phyloP scores from a whole-genome alignment of 2,888 invertebrate species.

The Pherbina coryleti region DNA sequence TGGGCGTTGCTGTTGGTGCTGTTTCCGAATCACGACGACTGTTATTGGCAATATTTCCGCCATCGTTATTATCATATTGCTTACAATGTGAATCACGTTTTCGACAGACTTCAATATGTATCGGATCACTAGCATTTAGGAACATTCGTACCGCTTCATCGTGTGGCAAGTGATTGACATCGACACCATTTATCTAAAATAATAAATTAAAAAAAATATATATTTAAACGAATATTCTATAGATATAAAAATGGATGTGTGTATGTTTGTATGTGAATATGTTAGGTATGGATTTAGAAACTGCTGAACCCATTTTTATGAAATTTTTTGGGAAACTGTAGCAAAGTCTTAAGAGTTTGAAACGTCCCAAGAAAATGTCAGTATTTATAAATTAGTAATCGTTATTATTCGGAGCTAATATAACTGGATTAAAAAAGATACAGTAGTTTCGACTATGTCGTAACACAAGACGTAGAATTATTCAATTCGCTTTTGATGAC shows the following conservation, averaged over 20 bases:
- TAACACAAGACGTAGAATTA: no score
- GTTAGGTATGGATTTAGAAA: no score
- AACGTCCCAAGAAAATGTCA: no score
- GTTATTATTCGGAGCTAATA: no score
- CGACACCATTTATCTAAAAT: slow-evolving; percentile 74
- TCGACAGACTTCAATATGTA: slow-evolving; percentile 74
- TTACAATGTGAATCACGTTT: slow-evolving; percentile 44
- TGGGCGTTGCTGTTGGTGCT: not conserved
- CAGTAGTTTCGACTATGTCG: no score
- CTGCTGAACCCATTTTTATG: no score
- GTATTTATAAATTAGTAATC: no score
- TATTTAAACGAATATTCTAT: not conserved
- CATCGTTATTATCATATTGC: slow-evolving; percentile 29
- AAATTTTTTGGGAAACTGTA: no score
- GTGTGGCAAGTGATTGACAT: slow-evolving; percentile 74
- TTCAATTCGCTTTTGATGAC: no score
- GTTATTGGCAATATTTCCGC: not conserved
- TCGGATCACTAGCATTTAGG: slow-evolving; percentile 74
- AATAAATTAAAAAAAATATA: slow-evolving; percentile 36
- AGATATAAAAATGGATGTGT: not conserved
- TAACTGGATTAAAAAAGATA: no score
- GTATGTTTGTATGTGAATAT: no score
- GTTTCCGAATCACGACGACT: not conserved
- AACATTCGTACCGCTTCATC: slow-evolving; percentile 75
- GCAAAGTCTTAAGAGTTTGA: no score